Percentiles rank a stretch among this genome's conserved stretches.
Conservation (phyloP, 2,888 invertebrate genomes). For the Rhaphigaster nebulosa region DNA sequence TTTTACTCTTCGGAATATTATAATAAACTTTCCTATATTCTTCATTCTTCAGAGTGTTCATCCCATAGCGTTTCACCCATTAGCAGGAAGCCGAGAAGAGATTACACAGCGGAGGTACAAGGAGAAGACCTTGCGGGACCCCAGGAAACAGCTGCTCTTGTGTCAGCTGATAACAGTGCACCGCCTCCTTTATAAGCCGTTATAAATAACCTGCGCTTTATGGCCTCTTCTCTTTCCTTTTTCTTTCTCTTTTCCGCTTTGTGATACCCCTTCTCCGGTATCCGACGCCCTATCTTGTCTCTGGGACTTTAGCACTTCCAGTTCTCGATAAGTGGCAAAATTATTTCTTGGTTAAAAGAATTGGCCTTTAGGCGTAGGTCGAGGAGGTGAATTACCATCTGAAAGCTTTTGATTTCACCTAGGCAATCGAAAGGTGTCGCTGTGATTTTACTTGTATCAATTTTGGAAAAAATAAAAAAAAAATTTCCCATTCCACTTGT, state of each 20-base stretch:
- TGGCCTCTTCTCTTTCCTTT: conserved; percentile 51
- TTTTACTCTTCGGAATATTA: background rate
- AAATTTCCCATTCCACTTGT: no score
- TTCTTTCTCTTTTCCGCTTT: conserved; percentile 57
- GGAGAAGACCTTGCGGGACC: conserved; percentile 43
- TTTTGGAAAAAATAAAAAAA: no score
- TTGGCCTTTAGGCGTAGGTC: background rate
- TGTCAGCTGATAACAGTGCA: conserved; percentile 57
- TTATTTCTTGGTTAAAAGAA: conserved; percentile 10
- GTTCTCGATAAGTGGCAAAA: conserved; percentile 26
- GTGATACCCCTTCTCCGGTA: conserved; percentile 43
- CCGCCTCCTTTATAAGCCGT: conserved; percentile 57
- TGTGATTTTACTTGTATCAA: no score
- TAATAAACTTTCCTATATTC: no score
- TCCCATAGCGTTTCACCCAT: background rate
- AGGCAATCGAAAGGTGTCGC: background rate
- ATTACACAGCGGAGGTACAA: conserved; percentile 8
- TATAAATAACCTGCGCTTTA: conserved; percentile 59
- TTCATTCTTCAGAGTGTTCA: background rate
- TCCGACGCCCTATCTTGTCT: conserved; percentile 43
- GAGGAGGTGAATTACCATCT: background rate
- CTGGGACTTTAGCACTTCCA: conserved; percentile 35
- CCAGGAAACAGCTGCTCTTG: conserved; percentile 59
- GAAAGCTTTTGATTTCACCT: background rate
- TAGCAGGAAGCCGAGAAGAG: conserved; percentile 33